Evolutionary conservation across 2,888 invertebrate species (phyloP).

Genomic region (Acleris emargana): DNA sequence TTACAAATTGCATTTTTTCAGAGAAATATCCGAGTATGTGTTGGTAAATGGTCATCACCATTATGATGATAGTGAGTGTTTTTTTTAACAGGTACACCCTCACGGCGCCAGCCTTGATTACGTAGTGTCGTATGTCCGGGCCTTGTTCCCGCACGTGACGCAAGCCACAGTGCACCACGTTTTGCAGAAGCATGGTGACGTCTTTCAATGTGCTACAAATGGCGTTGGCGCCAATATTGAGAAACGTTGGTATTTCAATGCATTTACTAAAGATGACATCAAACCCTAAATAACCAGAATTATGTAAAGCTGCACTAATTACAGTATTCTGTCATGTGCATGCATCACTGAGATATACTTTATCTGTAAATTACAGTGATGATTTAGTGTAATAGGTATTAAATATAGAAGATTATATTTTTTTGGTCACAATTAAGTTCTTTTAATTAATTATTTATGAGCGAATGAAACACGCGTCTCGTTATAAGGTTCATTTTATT

Average conservation of each 20-base stretch:
- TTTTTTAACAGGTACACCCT: slow-evolving; percentile 89
- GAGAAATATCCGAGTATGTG: too few species aligned
- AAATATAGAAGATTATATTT: slow-evolving; percentile 32
- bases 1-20: too few species aligned
- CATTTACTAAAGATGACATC: slow-evolving; percentile 71
- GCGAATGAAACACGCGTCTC: too few species aligned
- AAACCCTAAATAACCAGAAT: not conserved
- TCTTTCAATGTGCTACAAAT: slow-evolving; percentile 90
- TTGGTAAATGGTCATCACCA: too few species aligned
- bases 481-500: not conserved
- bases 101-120: slow-evolving; percentile 95
- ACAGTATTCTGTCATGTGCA: not conserved
- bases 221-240: slow-evolving; percentile 95
- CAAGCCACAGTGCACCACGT: slow-evolving; percentile 91
- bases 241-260: slow-evolving; percentile 93
- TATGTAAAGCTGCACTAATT: too few species aligned
- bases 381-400: not conserved
- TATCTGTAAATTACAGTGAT: not conserved
- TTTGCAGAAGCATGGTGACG: slow-evolving; percentile 89
- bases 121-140: slow-evolving; percentile 95
- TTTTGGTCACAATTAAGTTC: slow-evolving; percentile 12
- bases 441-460: slow-evolving; percentile 5
- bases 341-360: not conserved
- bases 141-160: slow-evolving; percentile 88
- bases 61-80: too few species aligned